Base-by-base conservation (phyloP, 2,888 invertebrate genomes). In the Dolichopus griseipennis region DNA sequence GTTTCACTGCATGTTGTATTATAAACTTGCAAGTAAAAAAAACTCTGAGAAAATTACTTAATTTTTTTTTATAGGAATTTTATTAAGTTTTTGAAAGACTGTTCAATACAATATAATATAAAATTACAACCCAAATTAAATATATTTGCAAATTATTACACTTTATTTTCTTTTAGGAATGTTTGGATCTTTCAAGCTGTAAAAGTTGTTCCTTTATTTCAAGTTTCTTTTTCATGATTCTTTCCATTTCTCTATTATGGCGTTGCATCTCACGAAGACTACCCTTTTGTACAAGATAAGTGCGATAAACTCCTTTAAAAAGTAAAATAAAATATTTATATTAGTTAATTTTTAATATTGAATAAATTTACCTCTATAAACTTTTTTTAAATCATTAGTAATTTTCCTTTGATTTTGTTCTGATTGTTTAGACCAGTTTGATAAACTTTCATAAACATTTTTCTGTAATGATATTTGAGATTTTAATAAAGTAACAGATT, bases 401-500 rank as follows among this genome's bases (percentile, higher is more conserved):
- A 52, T 52, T 52, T 52, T 52, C 6, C 15, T 52, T 52, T 52
- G 52, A 52, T 18, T 52, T 52, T 52, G 52, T 52, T n/a, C 18
- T 12, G 52, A 52, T 18, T 52, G 15, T 7, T 52, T 52, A 12
- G 52, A 52, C 52, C 52, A 52, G 15, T 18, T 52, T n/a, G 52
- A 15, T 18, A 52, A 52, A 18, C 52, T 52, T 15, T 52, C 52
- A 52, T 52, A 52, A 52, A 52, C 52, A 52, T 52, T 52, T 52
- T 52, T 52, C 18, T 52, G 52, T 18, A 52, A n/a, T 1, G 52
- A 52, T 12, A 52, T 52, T n/a, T 52, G 52, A 52, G 52, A 52
- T 52, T 52, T 52, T 52, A 52, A n/a, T n/a, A 52, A 52, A 52
- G 52, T 18, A 52, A 52, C 52, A 52, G 52, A 52, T 52, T 52